Evolutionary conservation across 2,797 vertebrate species (phyloP).

Genomic region (Monodelphis domestica): DNA sequence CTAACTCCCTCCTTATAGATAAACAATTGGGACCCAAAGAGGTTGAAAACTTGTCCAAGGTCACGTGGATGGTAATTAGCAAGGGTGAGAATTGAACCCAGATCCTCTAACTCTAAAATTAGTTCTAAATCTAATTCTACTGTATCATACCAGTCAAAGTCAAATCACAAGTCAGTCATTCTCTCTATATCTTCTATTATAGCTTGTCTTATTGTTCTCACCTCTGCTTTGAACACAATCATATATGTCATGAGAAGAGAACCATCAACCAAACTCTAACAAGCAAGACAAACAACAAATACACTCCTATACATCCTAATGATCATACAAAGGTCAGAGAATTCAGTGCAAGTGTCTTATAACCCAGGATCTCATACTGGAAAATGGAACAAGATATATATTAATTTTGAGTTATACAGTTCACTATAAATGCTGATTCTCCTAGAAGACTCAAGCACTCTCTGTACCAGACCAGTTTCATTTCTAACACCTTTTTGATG

Average conservation of each 20-base stretch:
- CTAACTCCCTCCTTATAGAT: too few relatives aligned
- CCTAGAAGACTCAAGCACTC: background rate
- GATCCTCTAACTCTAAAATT: too few relatives aligned
- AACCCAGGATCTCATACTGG: background rate
- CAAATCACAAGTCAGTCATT: background rate
- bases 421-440: background rate
- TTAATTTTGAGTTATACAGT: background rate
- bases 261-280: background rate
- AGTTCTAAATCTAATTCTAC: too few relatives aligned
- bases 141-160: background rate
- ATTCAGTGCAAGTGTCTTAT: background rate
- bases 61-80: too few relatives aligned
- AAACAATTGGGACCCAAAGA: too few relatives aligned
- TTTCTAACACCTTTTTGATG: background rate
- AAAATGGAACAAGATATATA: background rate
- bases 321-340: background rate
- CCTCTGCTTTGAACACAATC: background rate
- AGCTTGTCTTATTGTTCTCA: too few relatives aligned
- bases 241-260: background rate
- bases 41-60: too few relatives aligned
- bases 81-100: too few relatives aligned
- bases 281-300: background rate
- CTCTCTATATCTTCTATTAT: too few relatives aligned
- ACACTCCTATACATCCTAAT: background rate
- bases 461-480: background rate